Conservation (phyloP, 2,888 invertebrate genomes). For the Rotaria macrura region DNA sequence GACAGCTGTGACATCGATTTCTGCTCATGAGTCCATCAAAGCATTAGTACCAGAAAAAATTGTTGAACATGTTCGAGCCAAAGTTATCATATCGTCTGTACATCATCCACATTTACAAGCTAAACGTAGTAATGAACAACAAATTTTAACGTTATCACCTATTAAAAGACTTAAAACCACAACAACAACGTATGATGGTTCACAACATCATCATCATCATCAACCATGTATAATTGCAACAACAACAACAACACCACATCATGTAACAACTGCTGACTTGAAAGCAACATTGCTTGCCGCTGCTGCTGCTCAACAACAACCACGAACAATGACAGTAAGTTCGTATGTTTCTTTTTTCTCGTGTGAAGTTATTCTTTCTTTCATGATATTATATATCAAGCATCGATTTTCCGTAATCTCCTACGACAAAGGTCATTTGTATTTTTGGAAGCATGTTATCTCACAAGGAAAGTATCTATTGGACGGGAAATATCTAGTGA, state of each 20-base stretch:
- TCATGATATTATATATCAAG: too few relatives aligned
- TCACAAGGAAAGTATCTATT: too few relatives aligned
- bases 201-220: background rate
- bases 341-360: too few relatives aligned
- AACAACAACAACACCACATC: background rate
- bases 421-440: too few relatives aligned
- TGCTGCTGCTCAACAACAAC: background rate
- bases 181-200: background rate
- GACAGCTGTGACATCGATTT: background rate
- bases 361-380: too few relatives aligned
- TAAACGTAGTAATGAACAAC: background rate
- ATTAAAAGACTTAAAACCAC: background rate
- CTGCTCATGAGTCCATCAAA: background rate
- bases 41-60: slow-evolving; percentile 1
- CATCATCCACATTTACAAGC: slow-evolving; percentile 10
- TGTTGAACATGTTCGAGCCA: slow-evolving; percentile 12
- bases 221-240: background rate
- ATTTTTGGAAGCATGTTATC: too few relatives aligned
- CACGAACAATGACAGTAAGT: background rate
- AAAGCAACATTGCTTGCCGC: background rate
- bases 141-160: background rate
- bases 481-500: too few relatives aligned
- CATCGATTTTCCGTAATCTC: too few relatives aligned
- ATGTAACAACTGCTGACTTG: background rate
- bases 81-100: slow-evolving; percentile 3